These are phyloP conservation scores for Podotricha telesiphe DNA, from an alignment of 2,888 invertebrate species.

Conservation along the genomic window DNA sequence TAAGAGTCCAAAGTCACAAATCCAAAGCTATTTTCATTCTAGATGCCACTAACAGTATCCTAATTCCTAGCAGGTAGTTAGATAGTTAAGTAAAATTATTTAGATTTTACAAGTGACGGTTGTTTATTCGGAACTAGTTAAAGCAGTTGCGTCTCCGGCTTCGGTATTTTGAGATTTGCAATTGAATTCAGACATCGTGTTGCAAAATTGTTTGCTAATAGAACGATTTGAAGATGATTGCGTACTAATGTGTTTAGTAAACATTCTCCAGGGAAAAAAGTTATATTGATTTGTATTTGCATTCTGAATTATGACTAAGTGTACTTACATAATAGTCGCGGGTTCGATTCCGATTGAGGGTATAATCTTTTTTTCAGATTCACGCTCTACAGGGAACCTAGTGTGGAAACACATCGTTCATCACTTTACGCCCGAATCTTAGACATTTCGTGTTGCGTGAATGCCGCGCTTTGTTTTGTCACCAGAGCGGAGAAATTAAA, in stretches of 20 bases:
- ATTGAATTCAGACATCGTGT: slow-evolving; percentile 39
- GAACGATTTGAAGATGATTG: slow-evolving; percentile 31
- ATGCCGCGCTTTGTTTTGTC: too few species aligned
- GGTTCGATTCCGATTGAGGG: too few species aligned
- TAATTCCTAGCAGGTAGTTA: slow-evolving; percentile 4
- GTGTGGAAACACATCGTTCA: too few species aligned
- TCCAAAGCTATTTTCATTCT: neutral
- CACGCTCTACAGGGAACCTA: too few species aligned
- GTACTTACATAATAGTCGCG: too few species aligned
- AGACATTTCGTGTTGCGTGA: too few species aligned
- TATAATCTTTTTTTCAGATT: too few species aligned
- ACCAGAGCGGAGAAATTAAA: too few species aligned
- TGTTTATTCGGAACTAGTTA: slow-evolving; percentile 36
- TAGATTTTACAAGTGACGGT: slow-evolving; percentile 30
- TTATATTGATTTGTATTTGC: neutral
- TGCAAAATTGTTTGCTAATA: slow-evolving; percentile 35
- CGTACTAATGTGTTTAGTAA: slow-evolving; percentile 13
- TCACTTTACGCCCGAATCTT: too few species aligned
- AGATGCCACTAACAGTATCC: neutral
- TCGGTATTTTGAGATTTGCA: slow-evolving; percentile 41
- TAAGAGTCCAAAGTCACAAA: neutral
- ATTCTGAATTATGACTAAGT: neutral
- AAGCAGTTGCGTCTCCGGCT: slow-evolving; percentile 33
- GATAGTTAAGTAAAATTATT: slow-evolving; percentile 13
- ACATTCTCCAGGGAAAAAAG: slow-evolving; percentile 7